Evolutionary conservation across 2,888 invertebrate genomes (phyloP).

Genomic region (Limnephilus auricula): DNA sequence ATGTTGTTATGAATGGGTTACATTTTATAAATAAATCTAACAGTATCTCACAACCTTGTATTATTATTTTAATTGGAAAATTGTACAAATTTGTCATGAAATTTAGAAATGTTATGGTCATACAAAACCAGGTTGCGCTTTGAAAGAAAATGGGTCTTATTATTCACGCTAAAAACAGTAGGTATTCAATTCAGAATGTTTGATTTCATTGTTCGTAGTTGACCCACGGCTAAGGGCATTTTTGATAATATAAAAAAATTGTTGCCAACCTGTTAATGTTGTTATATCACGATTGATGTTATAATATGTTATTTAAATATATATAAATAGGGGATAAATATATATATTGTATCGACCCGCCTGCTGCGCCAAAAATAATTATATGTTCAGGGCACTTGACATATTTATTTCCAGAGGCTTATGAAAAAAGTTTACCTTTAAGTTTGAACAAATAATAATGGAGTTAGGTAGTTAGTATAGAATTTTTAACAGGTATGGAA

Average conservation of each 20-base stretch:
- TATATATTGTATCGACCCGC: no score
- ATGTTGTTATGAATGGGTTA: not conserved
- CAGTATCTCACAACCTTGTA: no score
- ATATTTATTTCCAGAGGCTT: not conserved
- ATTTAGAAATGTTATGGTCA: no score
- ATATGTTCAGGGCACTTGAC: not conserved
- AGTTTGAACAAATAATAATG: no score
- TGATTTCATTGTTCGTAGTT: not conserved
- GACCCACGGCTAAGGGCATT: not conserved
- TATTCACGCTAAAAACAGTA: not conserved
- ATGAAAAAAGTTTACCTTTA: not conserved
- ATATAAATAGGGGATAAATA: no score
- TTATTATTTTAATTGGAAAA: not conserved
- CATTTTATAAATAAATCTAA: not conserved
- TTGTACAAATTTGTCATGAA: not conserved
- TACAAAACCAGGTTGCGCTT: no score
- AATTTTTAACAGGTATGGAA: no score
- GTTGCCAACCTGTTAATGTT: not conserved
- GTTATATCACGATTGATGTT: not conserved
- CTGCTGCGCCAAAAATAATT: not conserved
- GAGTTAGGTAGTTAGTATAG: no score
- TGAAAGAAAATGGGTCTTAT: not conserved
- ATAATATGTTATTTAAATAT: no score
- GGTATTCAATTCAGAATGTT: not conserved
- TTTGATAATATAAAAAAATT: not conserved